Conservation (phyloP, 2,113 vertebrate species). For the Sinocyclocheilus anshuiensis region DNA sequence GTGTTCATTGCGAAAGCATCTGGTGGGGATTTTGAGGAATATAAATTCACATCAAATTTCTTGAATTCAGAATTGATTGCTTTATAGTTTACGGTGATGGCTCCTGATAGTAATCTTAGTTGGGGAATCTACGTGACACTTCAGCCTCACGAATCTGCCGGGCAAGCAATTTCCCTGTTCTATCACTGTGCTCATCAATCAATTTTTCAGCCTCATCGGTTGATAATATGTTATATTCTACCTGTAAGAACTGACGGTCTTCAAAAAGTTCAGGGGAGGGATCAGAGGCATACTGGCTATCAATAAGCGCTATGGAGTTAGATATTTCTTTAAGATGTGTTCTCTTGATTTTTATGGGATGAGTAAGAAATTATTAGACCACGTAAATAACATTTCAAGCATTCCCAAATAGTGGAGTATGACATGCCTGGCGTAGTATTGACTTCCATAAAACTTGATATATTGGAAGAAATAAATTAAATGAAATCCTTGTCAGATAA, state of each 20-base stretch:
- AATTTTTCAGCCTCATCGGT: background rate
- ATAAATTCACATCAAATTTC: background rate
- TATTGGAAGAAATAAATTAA: background rate
- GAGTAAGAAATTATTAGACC: conserved; percentile 20
- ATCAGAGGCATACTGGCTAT: background rate
- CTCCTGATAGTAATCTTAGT: background rate
- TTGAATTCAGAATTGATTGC: background rate
- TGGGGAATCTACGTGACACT: background rate
- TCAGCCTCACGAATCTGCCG: background rate
- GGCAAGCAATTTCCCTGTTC: background rate
- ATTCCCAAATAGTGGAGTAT: background rate
- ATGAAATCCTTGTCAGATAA: background rate
- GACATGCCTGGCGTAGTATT: background rate
- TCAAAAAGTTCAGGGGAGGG: background rate
- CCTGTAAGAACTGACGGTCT: background rate
- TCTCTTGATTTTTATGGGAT: conserved; percentile 2
- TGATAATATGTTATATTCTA: background rate
- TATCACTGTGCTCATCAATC: background rate
- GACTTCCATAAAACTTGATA: background rate
- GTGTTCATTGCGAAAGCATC: background rate
- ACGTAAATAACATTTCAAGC: background rate
- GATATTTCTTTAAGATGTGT: background rate
- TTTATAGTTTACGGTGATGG: background rate
- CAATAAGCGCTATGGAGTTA: background rate
- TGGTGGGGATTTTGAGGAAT: background rate